A percentile compares a stretch with the other conserved stretches of the same genome.
phyloP scores from a whole-genome alignment of 2,797 vertebrate genomes.

The Perodicticus potto region DNA sequence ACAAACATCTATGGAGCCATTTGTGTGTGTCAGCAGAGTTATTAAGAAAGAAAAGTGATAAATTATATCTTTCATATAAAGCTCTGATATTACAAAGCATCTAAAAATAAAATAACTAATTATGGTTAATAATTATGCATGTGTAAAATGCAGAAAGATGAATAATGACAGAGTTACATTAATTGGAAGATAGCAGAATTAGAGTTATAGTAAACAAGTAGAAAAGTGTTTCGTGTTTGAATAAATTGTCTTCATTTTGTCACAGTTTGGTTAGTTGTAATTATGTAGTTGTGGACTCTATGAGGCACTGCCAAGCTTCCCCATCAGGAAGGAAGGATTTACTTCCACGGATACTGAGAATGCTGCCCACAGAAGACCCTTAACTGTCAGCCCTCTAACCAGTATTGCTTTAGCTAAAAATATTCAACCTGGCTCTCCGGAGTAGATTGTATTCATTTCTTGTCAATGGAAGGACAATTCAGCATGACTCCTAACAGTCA shows the following conservation, averaged over 20 bases:
- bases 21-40: background rate
- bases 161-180: background rate
- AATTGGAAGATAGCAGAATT: background rate
- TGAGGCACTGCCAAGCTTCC: background rate
- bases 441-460: background rate
- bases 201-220: background rate
- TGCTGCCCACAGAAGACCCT: background rate
- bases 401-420: constrained; percentile 7
- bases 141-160: background rate
- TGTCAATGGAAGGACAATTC: background rate
- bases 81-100: background rate
- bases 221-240: background rate
- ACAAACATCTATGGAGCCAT: background rate
- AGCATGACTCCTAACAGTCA: background rate
- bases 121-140: background rate
- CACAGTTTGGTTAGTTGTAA: background rate
- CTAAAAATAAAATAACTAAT: background rate
- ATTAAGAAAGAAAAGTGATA: background rate
- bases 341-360: background rate
- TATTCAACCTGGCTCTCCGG: background rate
- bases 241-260: background rate
- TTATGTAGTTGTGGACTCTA: background rate
- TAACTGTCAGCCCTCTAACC: background rate
- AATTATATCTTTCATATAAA: background rate
- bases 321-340: background rate